Evolutionary conservation across 2,888 invertebrate genomes (phyloP), one percentile per base, ranked within the genome.

Genomic region (Rhagium mordax): DNA sequence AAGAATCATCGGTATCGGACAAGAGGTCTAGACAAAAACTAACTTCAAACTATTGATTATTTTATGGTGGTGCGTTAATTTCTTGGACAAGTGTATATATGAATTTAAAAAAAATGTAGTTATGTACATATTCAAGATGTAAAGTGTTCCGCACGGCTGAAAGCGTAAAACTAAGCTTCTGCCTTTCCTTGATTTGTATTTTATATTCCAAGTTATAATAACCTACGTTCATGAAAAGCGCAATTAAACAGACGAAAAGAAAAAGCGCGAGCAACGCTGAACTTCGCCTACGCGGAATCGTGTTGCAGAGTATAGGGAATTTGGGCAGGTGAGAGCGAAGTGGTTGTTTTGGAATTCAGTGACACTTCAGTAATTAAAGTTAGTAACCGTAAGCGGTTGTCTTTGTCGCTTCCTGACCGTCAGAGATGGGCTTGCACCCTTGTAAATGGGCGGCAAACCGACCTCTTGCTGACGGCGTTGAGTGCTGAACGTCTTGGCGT

Each of bases 311-410:
- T 27, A 48, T 21, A 61, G 47, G 29, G 69, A 69, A 72, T 75
- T 73, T 59, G 68, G 74, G 65, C 79, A 78, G 78, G 79, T 77
- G 78, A 74, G 70, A 80, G 78, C 67, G 72, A 73, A 75, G 78
- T 73, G 79, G 81, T 81, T 80, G 81, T 81, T 78, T 77, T 70
- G 83, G 82, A 83, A 82, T 83, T 82, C 79, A 71, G 79, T 79
- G 82, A 82, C 82, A 81, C 78, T 80, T 79, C 74, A 72, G 79
- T 82, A 83, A 83, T 83, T 83, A 83, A 83, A 83, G 79, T 82
- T 80, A 74, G 77, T 76, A 78, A 81, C 79, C 77, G 78, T 77
- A 75, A 76, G 75, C 74, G 74, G 74, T 77, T 70, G 74, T 77
- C 78, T 74, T 75, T 72, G 74, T 77, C 80, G 51, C 76, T 41